Evolutionary conservation across 2,888 invertebrate species (phyloP), one percentile per base, ranked within the genome.

Genomic region (Graphium colonna): DNA sequence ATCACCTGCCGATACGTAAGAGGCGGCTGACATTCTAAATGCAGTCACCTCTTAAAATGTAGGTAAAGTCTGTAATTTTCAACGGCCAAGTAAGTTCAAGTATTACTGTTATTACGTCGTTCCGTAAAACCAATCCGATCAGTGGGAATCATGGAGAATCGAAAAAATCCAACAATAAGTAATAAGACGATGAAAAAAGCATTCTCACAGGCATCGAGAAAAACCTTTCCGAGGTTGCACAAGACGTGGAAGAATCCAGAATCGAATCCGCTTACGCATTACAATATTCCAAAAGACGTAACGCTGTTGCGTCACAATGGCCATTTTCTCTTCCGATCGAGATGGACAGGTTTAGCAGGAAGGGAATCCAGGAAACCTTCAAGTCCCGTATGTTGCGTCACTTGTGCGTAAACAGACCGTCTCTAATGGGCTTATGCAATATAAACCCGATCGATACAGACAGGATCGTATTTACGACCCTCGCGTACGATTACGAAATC

Each of bases 231-330:
- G 7, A 26, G 3, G 4, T 26, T 26, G 26, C 26, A 26, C 26
- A 26, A 26, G 26, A 33, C 33, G 8, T 2, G 9, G 33, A n/a
- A n/a, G n/a, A n/a, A n/a, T n/a, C n/a, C n/a, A n/a, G n/a, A n/a
- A n/a, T n/a, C n/a, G n/a, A n/a, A n/a, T n/a, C n/a, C n/a, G n/a
- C n/a, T n/a, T n/a, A n/a, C n/a, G n/a, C n/a, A n/a, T 33, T 10
- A 33, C 33, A 2, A 33, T 3, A 33, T 33, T 33, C 33, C 36
- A 21, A 10, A 41, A 45, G 16, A 12, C 36, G 13, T 21, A 13
- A 2, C 18, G 9, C 0, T 50, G 57, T 82, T 82, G 61, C 78
- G 58, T 73, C 76, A 83, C 79, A 79, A 82, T 77, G 57, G 63
- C 46, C 51, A 61, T 70, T 62, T 67, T 65, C 65, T 68, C 67